Conservation (phyloP, 1,140 invertebrate species). For the Ooceraea biroi region DNA sequence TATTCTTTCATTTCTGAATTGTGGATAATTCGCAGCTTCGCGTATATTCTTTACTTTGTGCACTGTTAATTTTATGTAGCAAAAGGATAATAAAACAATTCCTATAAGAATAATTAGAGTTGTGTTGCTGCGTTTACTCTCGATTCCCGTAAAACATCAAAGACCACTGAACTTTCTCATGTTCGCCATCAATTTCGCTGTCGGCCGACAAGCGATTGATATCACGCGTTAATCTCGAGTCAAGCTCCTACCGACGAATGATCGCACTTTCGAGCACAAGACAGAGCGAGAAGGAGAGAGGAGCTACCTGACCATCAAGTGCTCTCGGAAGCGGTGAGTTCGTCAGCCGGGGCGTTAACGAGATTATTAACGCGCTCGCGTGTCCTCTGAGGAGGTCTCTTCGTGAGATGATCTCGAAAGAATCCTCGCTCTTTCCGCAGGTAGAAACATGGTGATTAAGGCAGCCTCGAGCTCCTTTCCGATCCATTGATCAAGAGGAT, state of each 20-base stretch:
- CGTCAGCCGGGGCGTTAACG: conserved; percentile 42
- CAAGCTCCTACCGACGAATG: background rate
- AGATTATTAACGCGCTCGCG: conserved; percentile 52
- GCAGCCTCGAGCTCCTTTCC: conserved; percentile 25
- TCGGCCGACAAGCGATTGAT: conserved; percentile 41
- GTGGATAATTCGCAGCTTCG: background rate
- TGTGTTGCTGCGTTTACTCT: background rate
- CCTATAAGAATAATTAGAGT: background rate
- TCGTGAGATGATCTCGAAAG: conserved; percentile 43
- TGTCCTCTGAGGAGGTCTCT: conserved; percentile 33
- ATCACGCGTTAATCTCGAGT: conserved; percentile 37
- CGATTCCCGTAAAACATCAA: background rate
- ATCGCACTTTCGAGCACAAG: conserved; percentile 11
- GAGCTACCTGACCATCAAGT: conserved; percentile 34
- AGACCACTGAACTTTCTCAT: background rate
- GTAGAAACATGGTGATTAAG: conserved; percentile 3
- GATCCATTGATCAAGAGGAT: conserved; percentile 29
- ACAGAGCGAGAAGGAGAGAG: conserved; percentile 10
- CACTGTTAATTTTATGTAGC: background rate
- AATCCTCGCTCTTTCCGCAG: conserved; percentile 1
- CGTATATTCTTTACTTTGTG: no score
- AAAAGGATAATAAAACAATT: background rate
- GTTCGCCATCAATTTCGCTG: background rate
- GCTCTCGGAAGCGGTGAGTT: conserved; percentile 34
- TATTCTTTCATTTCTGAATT: background rate